These are phyloP conservation scores for Sceloporus undulatus DNA, from an alignment of 2,113 vertebrate species.

Conservation along the genomic window DNA sequence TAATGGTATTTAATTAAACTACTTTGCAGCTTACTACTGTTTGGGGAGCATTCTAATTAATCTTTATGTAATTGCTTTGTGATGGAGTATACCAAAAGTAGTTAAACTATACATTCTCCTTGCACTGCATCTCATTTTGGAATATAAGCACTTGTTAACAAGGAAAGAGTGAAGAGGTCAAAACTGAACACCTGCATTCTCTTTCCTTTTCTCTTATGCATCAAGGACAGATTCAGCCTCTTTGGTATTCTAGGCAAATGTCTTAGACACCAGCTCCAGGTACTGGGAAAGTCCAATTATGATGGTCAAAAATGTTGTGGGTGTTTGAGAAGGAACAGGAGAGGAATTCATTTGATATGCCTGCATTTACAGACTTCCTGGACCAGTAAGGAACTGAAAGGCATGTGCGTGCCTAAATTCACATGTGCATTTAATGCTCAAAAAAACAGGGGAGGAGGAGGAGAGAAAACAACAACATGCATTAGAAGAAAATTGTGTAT, in stretches of 20 bases:
- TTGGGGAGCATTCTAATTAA: conserved; percentile 76
- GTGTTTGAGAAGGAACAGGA: background rate
- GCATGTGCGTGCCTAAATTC: too few relatives aligned
- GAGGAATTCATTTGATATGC: too few relatives aligned
- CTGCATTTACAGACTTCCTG: too few relatives aligned
- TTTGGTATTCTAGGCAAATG: background rate
- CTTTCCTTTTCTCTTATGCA: background rate
- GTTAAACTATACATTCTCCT: conserved; percentile 61
- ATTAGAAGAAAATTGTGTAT: too few relatives aligned
- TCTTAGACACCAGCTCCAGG: background rate
- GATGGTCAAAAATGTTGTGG: background rate
- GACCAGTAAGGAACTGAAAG: too few relatives aligned
- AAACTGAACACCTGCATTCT: background rate
- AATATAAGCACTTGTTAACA: conserved; percentile 49
- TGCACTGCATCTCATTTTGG: conserved; percentile 49
- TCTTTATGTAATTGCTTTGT: conserved; percentile 72
- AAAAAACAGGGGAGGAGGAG: too few relatives aligned
- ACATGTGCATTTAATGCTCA: too few relatives aligned
- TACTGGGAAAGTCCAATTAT: background rate
- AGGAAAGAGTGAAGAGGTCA: conserved; percentile 3
- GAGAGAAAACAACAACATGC: too few relatives aligned
- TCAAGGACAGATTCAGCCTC: background rate
- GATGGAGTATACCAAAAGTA: conserved; percentile 58
- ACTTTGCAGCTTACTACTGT: conserved; percentile 69
- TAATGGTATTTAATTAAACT: conserved; percentile 76